Evolutionary conservation across 2,888 invertebrate genomes (phyloP).

Genomic region (Apoderus coryli): DNA sequence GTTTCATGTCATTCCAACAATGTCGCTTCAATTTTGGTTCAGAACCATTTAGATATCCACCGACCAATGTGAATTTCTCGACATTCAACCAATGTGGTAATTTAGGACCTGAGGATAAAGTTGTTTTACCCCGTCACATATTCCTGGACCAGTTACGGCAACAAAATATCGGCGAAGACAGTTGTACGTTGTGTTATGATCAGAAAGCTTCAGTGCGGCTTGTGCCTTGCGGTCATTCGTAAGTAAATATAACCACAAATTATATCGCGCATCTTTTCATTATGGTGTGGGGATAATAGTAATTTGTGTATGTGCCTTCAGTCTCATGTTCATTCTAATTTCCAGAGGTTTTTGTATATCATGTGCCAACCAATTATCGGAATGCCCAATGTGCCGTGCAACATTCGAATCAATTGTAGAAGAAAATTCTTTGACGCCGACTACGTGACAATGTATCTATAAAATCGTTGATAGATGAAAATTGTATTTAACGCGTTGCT

Average conservation of each 20-base stretch:
- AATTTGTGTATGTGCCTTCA: too few species aligned
- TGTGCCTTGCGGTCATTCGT: conserved; percentile 75
- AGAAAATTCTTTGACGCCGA: conserved; percentile 30
- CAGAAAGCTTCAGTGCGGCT: conserved; percentile 58
- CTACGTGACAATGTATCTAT: conserved; percentile 1
- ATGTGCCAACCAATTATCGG: conserved; percentile 62
- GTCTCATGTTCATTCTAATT: too few species aligned
- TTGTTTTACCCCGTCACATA: conserved; percentile 68
- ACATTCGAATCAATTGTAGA: conserved; percentile 39
- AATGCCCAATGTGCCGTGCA: conserved; percentile 79
- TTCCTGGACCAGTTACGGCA: conserved; percentile 58
- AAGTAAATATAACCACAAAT: too few species aligned
- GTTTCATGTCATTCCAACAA: conserved; percentile 94
- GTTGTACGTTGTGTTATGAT: conserved; percentile 80
- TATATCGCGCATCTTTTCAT: too few species aligned
- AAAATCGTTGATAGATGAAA: too few species aligned
- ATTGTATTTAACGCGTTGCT: too few species aligned
- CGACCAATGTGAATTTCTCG: conserved; percentile 52
- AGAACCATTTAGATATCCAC: conserved; percentile 63
- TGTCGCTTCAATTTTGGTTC: conserved; percentile 87
- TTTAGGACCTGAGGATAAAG: conserved; percentile 62
- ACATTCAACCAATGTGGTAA: conserved; percentile 65
- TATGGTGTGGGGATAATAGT: too few species aligned
- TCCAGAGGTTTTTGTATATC: conserved; percentile 69
- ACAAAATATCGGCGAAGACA: conserved; percentile 64